These are phyloP conservation scores for Poeciliopsis occidentalis DNA, from an alignment of 2,113 vertebrate genomes.

Conservation along the genomic window DNA sequence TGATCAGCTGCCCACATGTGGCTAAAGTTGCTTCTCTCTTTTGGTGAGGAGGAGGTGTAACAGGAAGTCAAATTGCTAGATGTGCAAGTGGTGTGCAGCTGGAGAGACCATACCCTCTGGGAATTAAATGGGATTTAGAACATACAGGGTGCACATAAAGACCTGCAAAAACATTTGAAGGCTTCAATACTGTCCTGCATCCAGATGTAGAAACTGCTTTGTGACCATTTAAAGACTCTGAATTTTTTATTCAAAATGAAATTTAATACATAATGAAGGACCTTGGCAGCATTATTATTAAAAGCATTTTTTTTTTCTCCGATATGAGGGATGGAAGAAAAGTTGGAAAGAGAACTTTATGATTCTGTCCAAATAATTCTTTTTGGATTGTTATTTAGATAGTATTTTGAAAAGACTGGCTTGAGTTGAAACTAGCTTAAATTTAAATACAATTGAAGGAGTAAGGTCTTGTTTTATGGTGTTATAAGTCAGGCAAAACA, in stretches of 20 bases:
- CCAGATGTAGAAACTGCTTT: slow-evolving; percentile 17
- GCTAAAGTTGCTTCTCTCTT: slow-evolving; percentile 54
- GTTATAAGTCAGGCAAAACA: background rate
- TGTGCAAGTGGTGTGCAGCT: slow-evolving; percentile 66
- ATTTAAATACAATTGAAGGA: background rate
- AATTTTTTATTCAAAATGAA: background rate
- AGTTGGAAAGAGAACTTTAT: background rate
- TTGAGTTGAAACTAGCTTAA: background rate
- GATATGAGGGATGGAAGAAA: background rate
- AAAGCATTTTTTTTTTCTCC: background rate
- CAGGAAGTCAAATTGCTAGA: slow-evolving; percentile 62
- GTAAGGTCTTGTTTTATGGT: background rate
- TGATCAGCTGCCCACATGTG: slow-evolving; percentile 33
- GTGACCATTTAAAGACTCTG: background rate
- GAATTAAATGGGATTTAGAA: slow-evolving; percentile 59
- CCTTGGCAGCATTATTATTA: background rate
- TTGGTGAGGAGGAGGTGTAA: slow-evolving; percentile 64
- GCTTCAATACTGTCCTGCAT: background rate
- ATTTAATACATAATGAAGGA: background rate
- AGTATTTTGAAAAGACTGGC: background rate
- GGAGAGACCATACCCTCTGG: slow-evolving; percentile 66
- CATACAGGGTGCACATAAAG: slow-evolving; percentile 31
- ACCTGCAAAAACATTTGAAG: slow-evolving; percentile 20
- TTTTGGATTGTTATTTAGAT: background rate
- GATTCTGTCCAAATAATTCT: background rate